Evolutionary conservation across 2,113 vertebrate species (phyloP).

Genomic region (Chrysochloris asiatica): DNA sequence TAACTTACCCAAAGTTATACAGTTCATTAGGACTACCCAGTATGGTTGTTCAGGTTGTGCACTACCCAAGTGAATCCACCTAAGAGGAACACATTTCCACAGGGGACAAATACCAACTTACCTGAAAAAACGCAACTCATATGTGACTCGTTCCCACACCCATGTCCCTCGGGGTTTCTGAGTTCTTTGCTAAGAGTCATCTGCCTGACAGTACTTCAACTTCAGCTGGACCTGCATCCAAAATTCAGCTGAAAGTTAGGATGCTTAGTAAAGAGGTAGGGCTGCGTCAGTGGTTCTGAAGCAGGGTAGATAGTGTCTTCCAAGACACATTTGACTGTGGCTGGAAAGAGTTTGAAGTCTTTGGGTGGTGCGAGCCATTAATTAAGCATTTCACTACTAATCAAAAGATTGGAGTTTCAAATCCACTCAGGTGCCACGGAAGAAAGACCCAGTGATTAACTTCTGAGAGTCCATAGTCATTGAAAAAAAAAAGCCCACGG

Average conservation of each 20-base stretch:
- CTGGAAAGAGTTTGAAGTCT: not conserved
- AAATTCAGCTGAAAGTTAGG: not conserved
- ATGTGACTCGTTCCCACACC: not conserved
- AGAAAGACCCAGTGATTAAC: not conserved
- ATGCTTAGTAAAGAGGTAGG: not conserved
- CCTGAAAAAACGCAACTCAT: too few relatives aligned
- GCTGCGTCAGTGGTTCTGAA: not conserved
- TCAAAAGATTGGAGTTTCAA: not conserved
- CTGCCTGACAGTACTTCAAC: not conserved
- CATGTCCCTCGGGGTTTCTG: not conserved
- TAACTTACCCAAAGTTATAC: too few relatives aligned
- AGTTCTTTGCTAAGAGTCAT: not conserved
- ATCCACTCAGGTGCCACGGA: not conserved
- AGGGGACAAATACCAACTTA: too few relatives aligned
- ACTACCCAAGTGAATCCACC: too few relatives aligned
- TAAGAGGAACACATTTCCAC: too few relatives aligned
- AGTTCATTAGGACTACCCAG: too few relatives aligned
- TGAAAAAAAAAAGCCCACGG: not conserved
- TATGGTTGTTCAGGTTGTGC: too few relatives aligned
- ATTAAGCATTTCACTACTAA: not conserved
- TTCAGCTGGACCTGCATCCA: not conserved
- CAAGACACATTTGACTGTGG: not conserved
- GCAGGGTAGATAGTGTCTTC: not conserved
- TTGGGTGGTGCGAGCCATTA: not conserved
- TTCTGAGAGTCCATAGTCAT: not conserved